A percentile compares a stretch with the other conserved stretches of the same genome.
Evolutionary conservation across 2,113 vertebrate species (phyloP).

Genomic region (Ceyx margarethae): DNA sequence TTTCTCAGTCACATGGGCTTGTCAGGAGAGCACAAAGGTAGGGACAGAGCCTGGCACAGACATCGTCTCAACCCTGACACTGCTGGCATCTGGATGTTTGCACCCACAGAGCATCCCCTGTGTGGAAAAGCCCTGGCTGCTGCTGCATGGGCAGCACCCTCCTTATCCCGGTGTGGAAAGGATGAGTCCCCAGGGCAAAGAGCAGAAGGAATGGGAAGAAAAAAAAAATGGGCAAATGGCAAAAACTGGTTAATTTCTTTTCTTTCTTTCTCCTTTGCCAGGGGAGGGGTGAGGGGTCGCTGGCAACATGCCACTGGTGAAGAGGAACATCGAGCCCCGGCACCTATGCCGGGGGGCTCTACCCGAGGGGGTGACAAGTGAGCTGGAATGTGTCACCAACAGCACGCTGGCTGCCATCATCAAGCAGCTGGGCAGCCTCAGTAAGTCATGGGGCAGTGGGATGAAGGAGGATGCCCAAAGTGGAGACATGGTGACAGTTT

Average conservation of each 20-base stretch:
- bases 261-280: background rate
- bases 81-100: background rate
- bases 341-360: constrained; percentile 87
- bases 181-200: no score
- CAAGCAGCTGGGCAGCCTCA: constrained; percentile 91
- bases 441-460: constrained; percentile 73
- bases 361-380: constrained; percentile 86
- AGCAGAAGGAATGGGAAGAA: background rate
- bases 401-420: constrained; percentile 91
- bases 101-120: background rate
- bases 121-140: background rate
- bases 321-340: constrained; percentile 89
- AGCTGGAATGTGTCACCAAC: constrained; percentile 93
- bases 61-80: background rate
- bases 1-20: rapidly evolving
- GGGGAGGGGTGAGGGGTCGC: background rate
- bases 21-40: background rate
- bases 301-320: constrained; percentile 85
- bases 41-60: background rate
- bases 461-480: background rate
- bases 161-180: rapidly evolving
- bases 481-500: background rate
- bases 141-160: rapidly evolving
- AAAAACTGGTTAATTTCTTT: rapidly evolving
- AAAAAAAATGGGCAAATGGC: background rate